Conservation (phyloP, 2,797 vertebrate genomes). For the Jordanella pulchra region DNA sequence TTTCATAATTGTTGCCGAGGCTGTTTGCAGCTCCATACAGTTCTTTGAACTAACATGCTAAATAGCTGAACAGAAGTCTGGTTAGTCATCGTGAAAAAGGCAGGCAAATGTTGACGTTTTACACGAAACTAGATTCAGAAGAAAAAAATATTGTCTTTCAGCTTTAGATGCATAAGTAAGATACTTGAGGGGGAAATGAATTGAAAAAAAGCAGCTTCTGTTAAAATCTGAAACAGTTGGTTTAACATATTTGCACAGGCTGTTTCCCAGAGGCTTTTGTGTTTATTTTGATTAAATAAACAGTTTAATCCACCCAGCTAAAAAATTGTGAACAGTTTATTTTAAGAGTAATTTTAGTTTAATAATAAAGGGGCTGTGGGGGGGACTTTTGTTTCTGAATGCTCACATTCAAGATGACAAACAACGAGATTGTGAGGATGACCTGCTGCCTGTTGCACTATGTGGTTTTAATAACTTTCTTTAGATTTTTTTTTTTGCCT, state of each 20-base stretch:
- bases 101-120: not conserved
- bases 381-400: too few species aligned
- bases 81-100: not conserved
- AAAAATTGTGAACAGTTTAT: not conserved
- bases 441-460: too few species aligned
- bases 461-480: too few species aligned
- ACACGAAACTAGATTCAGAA: not conserved
- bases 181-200: not conserved
- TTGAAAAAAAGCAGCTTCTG: not conserved
- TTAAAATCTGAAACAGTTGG: too few species aligned
- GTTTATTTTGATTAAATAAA: not conserved
- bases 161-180: not conserved
- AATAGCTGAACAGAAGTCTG: slow-evolving; percentile 31
- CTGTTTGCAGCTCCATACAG: slow-evolving; percentile 9
- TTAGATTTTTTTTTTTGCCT: not conserved
- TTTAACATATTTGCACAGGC: not conserved
- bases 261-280: not conserved
- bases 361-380: too few species aligned
- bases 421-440: too few species aligned
- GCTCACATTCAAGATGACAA: too few species aligned
- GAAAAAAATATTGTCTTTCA: not conserved
- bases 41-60: slow-evolving; percentile 34
- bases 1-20: slow-evolving; percentile 15
- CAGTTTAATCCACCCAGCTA: not conserved
- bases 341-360: too few species aligned